Evolutionary conservation across 2,888 invertebrate species (phyloP), one percentile per base, ranked within the genome.

Genomic region (Brachypterus glaber): DNA sequence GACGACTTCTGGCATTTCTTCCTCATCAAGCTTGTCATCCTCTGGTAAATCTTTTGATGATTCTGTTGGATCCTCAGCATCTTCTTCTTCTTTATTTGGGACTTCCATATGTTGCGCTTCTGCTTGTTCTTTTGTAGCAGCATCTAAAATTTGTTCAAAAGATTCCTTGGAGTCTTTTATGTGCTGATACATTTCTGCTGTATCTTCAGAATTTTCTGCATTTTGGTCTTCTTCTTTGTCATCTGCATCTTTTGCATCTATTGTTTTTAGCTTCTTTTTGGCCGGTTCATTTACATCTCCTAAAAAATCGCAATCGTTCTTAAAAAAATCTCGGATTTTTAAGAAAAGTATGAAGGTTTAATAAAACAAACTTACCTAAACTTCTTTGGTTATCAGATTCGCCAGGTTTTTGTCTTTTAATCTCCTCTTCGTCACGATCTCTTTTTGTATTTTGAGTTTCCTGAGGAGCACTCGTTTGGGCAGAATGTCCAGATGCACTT

Each of bases 51-150:
- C 62, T 25, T 74, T 69, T 16, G 77, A 75, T 4, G 74, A 72
- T 45, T 77, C 72, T 9, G 72, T 69, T 4, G 71, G 53, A 32
- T 74, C 67, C 7, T 75, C 73, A 3, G 75, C 70, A 29, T 79
- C 75, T 15, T 79, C 74, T 18, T 49, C 46, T 11, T 49, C 47
- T 37, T 75, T 69, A 41, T 79, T 72, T n/a, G 76, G 73, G 4
- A 77, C 42, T 43, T 46, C 38, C 35, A 55, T 48, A 35, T 54
- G 49, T 39, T 82, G 79, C 47, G 75, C 64, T 49, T 83, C 72
- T 24, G 82, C 82, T 65, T 93, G 91, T 47, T 92, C 90, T 61
- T 85, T 77, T 0, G 84, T 85, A 0, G 85, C 85, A 33, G 79
- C 78, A 50, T 86, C 86, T 46, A 83, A 60, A 48, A 79, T 78